Percentiles rank a stretch among this genome's conserved stretches.
Conservation (phyloP, 2,888 invertebrate genomes). For the Meteorus colon region DNA sequence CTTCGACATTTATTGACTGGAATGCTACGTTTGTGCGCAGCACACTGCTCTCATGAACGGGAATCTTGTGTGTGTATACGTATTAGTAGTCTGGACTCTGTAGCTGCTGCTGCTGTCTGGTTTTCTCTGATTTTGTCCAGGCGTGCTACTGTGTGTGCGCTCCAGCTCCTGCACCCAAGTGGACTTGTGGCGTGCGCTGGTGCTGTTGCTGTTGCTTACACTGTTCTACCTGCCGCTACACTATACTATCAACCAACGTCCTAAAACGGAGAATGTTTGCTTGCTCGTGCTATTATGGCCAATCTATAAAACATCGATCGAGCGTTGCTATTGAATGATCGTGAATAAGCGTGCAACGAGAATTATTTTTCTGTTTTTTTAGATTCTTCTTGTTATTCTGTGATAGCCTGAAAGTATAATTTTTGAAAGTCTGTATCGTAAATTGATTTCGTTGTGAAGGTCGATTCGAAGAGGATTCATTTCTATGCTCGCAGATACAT, state of each 20-base stretch:
- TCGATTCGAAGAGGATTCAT: too few relatives aligned
- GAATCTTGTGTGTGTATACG: neutral
- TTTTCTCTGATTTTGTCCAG: slow-evolving; percentile 58
- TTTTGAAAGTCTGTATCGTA: too few relatives aligned
- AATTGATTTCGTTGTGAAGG: too few relatives aligned
- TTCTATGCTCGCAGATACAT: too few relatives aligned
- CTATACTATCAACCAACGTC: slow-evolving; percentile 39
- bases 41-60: neutral
- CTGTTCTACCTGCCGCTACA: neutral
- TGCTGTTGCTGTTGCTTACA: neutral
- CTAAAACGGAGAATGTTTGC: slow-evolving; percentile 55
- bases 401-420: too few relatives aligned
- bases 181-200: neutral
- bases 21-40: slow-evolving; percentile 54
- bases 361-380: neutral
- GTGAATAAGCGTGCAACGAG: neutral
- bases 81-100: neutral
- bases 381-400: neutral
- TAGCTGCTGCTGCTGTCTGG: neutral
- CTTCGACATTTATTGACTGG: slow-evolving; percentile 64
- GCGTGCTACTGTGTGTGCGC: slow-evolving; percentile 25
- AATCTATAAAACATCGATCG: slow-evolving; percentile 62
- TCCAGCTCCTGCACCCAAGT: neutral
- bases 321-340: slow-evolving; percentile 12
- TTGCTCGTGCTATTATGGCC: slow-evolving; percentile 47